Conservation (phyloP, 2,888 invertebrate genomes). For the Arge pagana region DNA sequence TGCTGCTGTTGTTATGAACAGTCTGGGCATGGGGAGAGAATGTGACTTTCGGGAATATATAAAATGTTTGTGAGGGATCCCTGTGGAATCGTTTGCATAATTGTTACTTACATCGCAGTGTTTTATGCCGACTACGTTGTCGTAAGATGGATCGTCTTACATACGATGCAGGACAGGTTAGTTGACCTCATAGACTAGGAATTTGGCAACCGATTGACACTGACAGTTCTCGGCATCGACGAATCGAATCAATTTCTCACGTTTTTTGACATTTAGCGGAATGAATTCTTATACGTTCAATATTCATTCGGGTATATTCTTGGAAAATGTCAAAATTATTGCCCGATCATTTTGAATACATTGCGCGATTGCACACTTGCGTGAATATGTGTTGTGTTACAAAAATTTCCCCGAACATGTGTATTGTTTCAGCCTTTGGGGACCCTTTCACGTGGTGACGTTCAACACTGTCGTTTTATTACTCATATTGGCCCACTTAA, state of each 20-base stretch:
- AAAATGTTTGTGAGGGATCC: conserved; percentile 78
- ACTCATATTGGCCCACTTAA: conserved; percentile 75
- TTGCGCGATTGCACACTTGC: too few relatives aligned
- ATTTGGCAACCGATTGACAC: background rate
- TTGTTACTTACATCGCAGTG: conserved; percentile 79
- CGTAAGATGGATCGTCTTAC: conserved; percentile 79
- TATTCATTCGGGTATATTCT: too few relatives aligned
- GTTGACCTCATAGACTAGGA: conserved; percentile 25
- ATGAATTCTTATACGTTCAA: too few relatives aligned
- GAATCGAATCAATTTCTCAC: too few relatives aligned
- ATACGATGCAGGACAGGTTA: conserved; percentile 81
- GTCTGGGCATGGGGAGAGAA: conserved; percentile 19
- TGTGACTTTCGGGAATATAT: conserved; percentile 32
- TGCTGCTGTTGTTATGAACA: too few relatives aligned
- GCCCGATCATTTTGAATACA: too few relatives aligned
- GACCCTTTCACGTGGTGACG: conserved; percentile 75
- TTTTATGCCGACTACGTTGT: conserved; percentile 89
- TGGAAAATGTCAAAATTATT: too few relatives aligned
- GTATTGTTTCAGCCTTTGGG: conserved; percentile 81
- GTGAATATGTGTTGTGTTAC: background rate
- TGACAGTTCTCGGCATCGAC: too few relatives aligned
- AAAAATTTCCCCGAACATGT: conserved; percentile 15
- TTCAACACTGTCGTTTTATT: conserved; percentile 81
- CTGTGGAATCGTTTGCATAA: conserved; percentile 81
- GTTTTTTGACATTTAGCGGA: too few relatives aligned